Evolutionary conservation across 2,113 vertebrate species (phyloP).

Genomic region (Cephalopterus ornatus): DNA sequence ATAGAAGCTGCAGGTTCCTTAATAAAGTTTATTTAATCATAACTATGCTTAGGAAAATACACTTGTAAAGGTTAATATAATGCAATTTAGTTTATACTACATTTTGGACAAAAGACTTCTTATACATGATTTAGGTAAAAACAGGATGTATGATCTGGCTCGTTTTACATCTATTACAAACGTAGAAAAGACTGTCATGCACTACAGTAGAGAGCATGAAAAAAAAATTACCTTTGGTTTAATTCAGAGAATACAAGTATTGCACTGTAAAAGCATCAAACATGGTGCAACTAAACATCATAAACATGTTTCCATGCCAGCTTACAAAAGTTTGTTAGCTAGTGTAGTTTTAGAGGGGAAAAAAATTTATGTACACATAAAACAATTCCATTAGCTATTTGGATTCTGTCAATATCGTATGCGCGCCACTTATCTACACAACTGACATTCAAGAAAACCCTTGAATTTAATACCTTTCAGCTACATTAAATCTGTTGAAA

Average conservation of each 20-base stretch:
- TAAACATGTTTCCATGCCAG: slow-evolving; percentile 72
- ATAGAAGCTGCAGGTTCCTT: slow-evolving; percentile 55
- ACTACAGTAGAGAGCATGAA: slow-evolving; percentile 76
- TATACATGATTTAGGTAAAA: slow-evolving; percentile 74
- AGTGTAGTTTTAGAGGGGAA: slow-evolving; percentile 39
- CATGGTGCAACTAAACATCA: slow-evolving; percentile 76
- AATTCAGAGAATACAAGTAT: slow-evolving; percentile 76
- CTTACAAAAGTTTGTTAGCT: slow-evolving; percentile 68
- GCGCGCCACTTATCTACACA: slow-evolving; percentile 55
- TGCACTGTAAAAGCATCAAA: slow-evolving; percentile 81
- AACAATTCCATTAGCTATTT: slow-evolving; percentile 54
- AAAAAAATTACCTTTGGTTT: slow-evolving; percentile 81
- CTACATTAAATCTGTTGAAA: slow-evolving; percentile 61
- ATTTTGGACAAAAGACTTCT: slow-evolving; percentile 72
- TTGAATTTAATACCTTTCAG: slow-evolving; percentile 49
- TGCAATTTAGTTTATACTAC: slow-evolving; percentile 77
- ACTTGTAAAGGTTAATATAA: slow-evolving; percentile 79
- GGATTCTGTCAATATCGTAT: slow-evolving; percentile 58
- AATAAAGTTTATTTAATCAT: slow-evolving; percentile 81
- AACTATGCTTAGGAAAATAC: slow-evolving; percentile 81
- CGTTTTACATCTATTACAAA: slow-evolving; percentile 77
- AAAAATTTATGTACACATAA: slow-evolving; percentile 37
- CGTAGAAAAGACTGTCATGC: slow-evolving; percentile 77
- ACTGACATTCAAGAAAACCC: slow-evolving; percentile 52
- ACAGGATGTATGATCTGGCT: slow-evolving; percentile 67